Evolutionary conservation across 1,140 invertebrate genomes (phyloP), one percentile per base, ranked within the genome.

Genomic region (Zeugodacus cucurbitae): DNA sequence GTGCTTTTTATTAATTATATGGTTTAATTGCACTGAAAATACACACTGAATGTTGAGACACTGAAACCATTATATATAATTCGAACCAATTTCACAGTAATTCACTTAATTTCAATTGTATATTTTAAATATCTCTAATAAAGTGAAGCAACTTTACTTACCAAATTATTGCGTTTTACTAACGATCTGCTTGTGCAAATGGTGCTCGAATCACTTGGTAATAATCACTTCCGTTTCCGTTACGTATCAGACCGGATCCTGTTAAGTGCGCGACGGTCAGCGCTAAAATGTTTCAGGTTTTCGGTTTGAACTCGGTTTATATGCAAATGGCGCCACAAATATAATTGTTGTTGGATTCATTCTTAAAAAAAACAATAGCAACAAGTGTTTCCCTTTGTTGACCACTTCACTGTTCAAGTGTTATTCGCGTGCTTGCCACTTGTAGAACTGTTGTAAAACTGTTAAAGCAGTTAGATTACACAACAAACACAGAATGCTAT

Each of bases 361-460:
- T 20, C 14, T 54, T 54, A 3, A 54, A 20, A 17, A 54, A 54
- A 54, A 8, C 67, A 70, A 17, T 1, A 44, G 74, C 74, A 82
- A 82, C 74, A 82, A 48, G 74, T 82, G 26, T 37, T 82, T 48
- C 2, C 44, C 29, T 82, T 82, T 82, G 74, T 82, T 82, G 8
- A 29, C 74, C 41, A 41, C n/a, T 82, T 82, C 3, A 82, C 74
- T 48, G 41, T 82, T 82, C 41, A 44, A 82, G n/a, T 82, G 34
- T 48, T 48, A 82, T 82, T 10, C 74, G 48, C 22, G n/a, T n/a
- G 41, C n/a, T 26, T 48, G 10, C 26, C 41, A 82, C 74, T 48
- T 82, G 2, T 82, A 10, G 48, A 82, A 78, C 7, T 82, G 22
- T 48, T 82, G 2, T 82, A 10, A 82, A 82, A 78, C 7, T 82